Evolutionary conservation across 2,113 vertebrate genomes (phyloP).

Genomic region (Catharus bicknelli): DNA sequence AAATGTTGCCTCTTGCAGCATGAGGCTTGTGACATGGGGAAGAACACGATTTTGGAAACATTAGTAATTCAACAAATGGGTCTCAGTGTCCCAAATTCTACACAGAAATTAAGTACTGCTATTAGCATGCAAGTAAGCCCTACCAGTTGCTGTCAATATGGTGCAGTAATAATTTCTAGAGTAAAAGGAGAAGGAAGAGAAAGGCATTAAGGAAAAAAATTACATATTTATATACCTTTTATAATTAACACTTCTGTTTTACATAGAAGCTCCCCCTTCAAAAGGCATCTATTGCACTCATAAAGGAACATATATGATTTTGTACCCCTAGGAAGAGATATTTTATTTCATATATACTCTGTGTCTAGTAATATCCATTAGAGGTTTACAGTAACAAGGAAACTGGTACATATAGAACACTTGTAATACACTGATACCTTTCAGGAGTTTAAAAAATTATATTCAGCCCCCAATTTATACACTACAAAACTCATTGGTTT

Average conservation of each 20-base stretch:
- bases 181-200: slow-evolving; percentile 16
- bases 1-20: neutral
- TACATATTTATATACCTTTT: neutral
- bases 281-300: neutral
- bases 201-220: neutral
- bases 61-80: neutral
- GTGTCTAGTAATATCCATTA: neutral
- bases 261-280: neutral
- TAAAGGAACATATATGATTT: neutral
- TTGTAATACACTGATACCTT: neutral
- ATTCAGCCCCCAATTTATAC: neutral
- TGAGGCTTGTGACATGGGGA: neutral
- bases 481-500: neutral
- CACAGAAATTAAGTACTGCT: neutral
- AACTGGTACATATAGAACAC: neutral
- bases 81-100: neutral
- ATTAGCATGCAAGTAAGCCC: neutral
- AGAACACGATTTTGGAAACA: neutral
- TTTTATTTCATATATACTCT: neutral
- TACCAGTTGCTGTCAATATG: slow-evolving; percentile 20
- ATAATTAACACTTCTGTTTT: neutral
- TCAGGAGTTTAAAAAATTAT: neutral
- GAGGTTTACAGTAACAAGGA: neutral
- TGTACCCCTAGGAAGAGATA: accelerated
- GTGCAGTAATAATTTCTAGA: slow-evolving; percentile 34